Base-by-base conservation (phyloP, 2,888 invertebrate species). In the Pecten maximus region DNA sequence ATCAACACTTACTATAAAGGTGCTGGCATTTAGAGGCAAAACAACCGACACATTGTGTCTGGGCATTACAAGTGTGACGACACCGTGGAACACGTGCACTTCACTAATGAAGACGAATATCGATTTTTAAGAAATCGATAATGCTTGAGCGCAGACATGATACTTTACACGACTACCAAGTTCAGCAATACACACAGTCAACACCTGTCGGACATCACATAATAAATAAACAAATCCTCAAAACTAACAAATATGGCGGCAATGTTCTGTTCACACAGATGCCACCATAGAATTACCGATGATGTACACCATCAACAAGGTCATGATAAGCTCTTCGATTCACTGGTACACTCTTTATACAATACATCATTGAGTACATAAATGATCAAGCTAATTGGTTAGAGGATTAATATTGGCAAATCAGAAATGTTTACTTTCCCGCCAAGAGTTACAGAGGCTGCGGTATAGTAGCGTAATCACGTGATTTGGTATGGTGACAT, bases 401-500 rank as follows among this genome's bases (percentile, higher is more conserved):
- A 35, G 28, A 35, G 35, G 28, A 28, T 74, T 35, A 74, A 74
- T 74, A 74, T 74, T 35, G 74, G 35, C 23, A 74, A 15, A 74
- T 74, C 28, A 35, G 28, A 74, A 0, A 74, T 74, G 28, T 23
- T 74, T 60, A 60, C 10, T 74, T 74, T 74, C 74, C 74, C 74
- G 74, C 74, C 74, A 35, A 23, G 28, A 74, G 74, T 35, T 74
- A 35, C 74, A 35, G 74, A 74, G 74, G 35, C 74, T 74, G 74
- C 12, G 74, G 44, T 44, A 35, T 74, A 35, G n/a, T n/a, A 54
- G 54, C n/a, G 16, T 23, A 28, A 74, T 74, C 74, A 74, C 74
- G 74, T 74, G 74, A 74, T 74, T 74, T 74, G 74, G 74, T 74
- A 74, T 74, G 74, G 74, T 74, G 74, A 74, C 74, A 74, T 74